These are phyloP conservation scores for Odontomyia ornata DNA, from an alignment of 2,888 invertebrate genomes.

Conservation along the genomic window DNA sequence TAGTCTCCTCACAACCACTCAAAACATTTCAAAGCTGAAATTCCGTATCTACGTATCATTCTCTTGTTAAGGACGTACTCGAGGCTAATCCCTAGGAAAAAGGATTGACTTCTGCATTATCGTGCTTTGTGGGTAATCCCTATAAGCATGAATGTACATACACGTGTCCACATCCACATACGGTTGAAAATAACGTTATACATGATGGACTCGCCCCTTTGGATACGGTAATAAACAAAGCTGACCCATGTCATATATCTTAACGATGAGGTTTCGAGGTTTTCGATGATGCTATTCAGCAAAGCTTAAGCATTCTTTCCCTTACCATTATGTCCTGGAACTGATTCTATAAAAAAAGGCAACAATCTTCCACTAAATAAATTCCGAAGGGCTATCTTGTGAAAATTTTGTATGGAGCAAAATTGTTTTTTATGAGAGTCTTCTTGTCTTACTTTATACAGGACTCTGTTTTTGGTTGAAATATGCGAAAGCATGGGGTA, in stretches of 20 bases:
- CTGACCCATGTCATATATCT: conserved; percentile 42
- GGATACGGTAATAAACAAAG: conserved; percentile 35
- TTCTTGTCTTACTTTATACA: background rate
- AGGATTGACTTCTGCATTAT: conserved; percentile 23
- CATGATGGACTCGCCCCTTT: background rate
- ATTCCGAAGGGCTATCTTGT: conserved; percentile 6
- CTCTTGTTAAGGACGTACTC: background rate
- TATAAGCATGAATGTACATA: background rate
- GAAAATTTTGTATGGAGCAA: background rate
- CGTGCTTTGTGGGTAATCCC: background rate
- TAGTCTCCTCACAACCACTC: background rate
- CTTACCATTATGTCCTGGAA: background rate
- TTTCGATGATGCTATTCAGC: conserved; percentile 1
- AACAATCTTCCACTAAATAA: conserved; percentile 41
- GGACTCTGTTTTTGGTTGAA: too few species aligned
- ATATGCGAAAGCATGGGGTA: too few species aligned
- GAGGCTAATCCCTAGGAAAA: conserved; percentile 10
- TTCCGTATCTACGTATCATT: conserved; percentile 23
- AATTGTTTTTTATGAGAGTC: conserved; percentile 23
- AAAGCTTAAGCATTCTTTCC: background rate
- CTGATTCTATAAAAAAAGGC: background rate
- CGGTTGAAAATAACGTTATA: background rate
- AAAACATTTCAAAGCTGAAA: conserved; percentile 3
- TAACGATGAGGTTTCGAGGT: conserved; percentile 34
- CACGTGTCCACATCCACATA: background rate